phyloP scores from a whole-genome alignment of 2,888 invertebrate species.

The Sarcophaga carnaria region DNA sequence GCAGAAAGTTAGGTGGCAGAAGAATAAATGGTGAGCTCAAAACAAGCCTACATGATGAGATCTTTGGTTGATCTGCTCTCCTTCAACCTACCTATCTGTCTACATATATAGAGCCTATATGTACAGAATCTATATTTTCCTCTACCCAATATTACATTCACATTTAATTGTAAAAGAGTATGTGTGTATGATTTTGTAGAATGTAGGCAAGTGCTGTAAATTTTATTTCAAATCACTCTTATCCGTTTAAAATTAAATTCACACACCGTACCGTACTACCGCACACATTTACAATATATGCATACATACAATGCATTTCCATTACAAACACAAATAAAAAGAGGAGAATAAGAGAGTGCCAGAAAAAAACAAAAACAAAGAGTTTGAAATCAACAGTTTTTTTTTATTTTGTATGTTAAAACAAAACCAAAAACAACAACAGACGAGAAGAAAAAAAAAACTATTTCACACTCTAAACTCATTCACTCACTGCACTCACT shows the following conservation, averaged over 20 bases:
- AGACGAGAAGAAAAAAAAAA: not conserved
- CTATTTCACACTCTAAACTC: too few species aligned
- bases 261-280: not conserved
- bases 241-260: constrained; percentile 61
- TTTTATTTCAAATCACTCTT: constrained; percentile 68
- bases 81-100: too few species aligned
- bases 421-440: constrained; percentile 31
- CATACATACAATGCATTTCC: constrained; percentile 27
- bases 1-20: too few species aligned
- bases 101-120: not conserved
- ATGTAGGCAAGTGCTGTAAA: constrained; percentile 69
- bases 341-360: not conserved
- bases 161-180: not conserved
- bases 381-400: constrained; percentile 53
- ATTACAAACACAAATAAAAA: constrained; percentile 5
- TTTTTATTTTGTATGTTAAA: constrained; percentile 20
- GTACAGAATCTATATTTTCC: not conserved
- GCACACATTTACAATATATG: not conserved
- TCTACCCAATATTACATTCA: constrained; percentile 21
- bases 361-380: constrained; percentile 39
- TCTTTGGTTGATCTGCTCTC: too few species aligned
- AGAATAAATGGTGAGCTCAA: too few species aligned
- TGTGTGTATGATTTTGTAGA: constrained; percentile 25
- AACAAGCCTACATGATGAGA: too few species aligned
- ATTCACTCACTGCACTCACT: not conserved